phyloP scores from a whole-genome alignment of 92 coral and sea anemone genomes.

The Virgularia gustaviana region DNA sequence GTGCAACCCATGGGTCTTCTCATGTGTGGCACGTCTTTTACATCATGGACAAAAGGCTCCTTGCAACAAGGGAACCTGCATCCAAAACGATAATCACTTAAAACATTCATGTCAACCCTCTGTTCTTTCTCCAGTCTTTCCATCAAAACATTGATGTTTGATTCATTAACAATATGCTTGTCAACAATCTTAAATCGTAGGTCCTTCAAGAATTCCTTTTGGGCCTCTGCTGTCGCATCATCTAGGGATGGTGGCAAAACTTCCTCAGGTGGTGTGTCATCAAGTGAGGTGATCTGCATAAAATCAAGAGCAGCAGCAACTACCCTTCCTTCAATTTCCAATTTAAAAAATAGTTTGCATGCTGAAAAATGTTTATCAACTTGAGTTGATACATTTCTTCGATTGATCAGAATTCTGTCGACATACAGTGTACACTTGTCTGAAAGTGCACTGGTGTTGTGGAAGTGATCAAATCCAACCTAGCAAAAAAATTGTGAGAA shows the following conservation, averaged over 20 bases:
- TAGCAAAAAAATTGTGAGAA: too few species aligned
- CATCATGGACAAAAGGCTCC: slow-evolving; percentile 29
- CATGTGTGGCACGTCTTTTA: not conserved
- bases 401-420: slow-evolving; percentile 24
- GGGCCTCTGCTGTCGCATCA: not conserved
- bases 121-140: slow-evolving; percentile 17
- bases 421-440: slow-evolving; percentile 44
- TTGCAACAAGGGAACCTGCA: slow-evolving; percentile 24
- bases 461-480: slow-evolving; percentile 7
- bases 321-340: slow-evolving; percentile 41
- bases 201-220: not conserved
- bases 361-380: too few species aligned
- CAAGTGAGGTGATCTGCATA: slow-evolving; percentile 23
- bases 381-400: slow-evolving; percentile 44
- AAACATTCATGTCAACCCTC: not conserved
- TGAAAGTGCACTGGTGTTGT: slow-evolving; percentile 15
- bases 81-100: not conserved
- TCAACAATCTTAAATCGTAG: slow-evolving; percentile 19
- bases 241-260: not conserved
- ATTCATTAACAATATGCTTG: slow-evolving; percentile 12
- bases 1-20: slow-evolving; percentile 26
- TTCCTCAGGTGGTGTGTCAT: slow-evolving; percentile 29
- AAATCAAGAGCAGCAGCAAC: slow-evolving; percentile 31
- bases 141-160: not conserved
- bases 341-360: slow-evolving; percentile 15